Conservation (phyloP, 2,888 invertebrate species). For the Eretmocerus hayati region DNA sequence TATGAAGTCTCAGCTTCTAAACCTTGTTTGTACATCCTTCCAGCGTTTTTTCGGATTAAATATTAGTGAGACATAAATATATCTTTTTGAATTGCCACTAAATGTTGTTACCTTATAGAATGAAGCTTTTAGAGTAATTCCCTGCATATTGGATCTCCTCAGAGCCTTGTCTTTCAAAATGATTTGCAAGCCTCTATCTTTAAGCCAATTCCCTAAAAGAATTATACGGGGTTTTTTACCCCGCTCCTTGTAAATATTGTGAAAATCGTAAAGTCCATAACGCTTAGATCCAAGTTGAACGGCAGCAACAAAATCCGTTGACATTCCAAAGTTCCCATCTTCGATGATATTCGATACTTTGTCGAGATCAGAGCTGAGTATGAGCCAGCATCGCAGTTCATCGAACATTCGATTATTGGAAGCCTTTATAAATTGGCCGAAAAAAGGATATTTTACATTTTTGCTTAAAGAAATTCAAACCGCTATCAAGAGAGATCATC, state of each 20-base stretch:
- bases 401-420: slow-evolving; percentile 12
- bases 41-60: no score
- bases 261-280: slow-evolving; percentile 6
- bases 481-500: background rate
- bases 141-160: slow-evolving; percentile 3
- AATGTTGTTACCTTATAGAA: slow-evolving; percentile 6
- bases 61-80: no score
- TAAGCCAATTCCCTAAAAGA: slow-evolving; percentile 5
- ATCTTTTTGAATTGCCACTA: no score
- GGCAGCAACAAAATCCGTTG: slow-evolving; percentile 12
- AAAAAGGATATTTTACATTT: no score
- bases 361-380: slow-evolving; percentile 6
- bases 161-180: background rate
- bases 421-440: slow-evolving; percentile 6
- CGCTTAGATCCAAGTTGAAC: background rate
- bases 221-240: background rate
- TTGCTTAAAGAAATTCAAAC: no score
- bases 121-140: slow-evolving; percentile 1
- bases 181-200: slow-evolving; percentile 13
- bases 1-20: no score
- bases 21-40: no score
- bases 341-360: slow-evolving; percentile 1
- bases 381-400: slow-evolving; percentile 12
- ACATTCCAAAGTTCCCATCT: slow-evolving; percentile 10
- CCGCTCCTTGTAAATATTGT: slow-evolving; percentile 4